Conservation (phyloP, 2,888 invertebrate genomes). For the Epistrophe eligans region DNA sequence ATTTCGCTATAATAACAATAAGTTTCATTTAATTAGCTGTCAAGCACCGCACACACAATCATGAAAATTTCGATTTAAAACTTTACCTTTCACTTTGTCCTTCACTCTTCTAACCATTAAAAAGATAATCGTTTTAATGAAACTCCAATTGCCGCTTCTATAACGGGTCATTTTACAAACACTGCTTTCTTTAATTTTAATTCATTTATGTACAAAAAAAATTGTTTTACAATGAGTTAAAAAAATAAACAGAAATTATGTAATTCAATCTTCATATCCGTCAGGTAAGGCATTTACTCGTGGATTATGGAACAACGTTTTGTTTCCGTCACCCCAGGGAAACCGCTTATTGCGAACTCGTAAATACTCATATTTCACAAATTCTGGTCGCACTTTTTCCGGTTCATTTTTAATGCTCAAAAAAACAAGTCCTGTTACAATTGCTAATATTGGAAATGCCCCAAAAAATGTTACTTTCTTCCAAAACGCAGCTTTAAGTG, state of each 20-base stretch:
- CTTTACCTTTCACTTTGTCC: no score
- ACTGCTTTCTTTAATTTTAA: not conserved
- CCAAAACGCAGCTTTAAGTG: conserved; percentile 28
- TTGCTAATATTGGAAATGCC: conserved; percentile 37
- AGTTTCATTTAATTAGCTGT: no score
- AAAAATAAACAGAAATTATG: not conserved
- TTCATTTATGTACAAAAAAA: not conserved
- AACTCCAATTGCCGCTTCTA: no score
- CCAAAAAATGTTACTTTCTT: conserved; percentile 35
- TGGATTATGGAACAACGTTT: conserved; percentile 76
- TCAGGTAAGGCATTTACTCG: conserved; percentile 77
- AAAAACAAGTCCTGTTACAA: not conserved
- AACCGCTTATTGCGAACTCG: conserved; percentile 76
- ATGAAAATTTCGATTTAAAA: no score
- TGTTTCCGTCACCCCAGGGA: conserved; percentile 76
- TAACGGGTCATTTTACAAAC: no score
- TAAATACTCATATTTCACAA: conserved; percentile 70
- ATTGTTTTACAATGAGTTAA: no score
- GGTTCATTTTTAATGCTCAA: not conserved
- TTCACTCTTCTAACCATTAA: no score
- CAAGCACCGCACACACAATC: no score
- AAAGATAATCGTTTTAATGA: no score
- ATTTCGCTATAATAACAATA: no score
- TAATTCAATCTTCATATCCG: conserved; percentile 77
- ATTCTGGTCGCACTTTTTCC: conserved; percentile 75